Conservation (phyloP, 1,140 invertebrate species). For the Microplitis mediator region DNA sequence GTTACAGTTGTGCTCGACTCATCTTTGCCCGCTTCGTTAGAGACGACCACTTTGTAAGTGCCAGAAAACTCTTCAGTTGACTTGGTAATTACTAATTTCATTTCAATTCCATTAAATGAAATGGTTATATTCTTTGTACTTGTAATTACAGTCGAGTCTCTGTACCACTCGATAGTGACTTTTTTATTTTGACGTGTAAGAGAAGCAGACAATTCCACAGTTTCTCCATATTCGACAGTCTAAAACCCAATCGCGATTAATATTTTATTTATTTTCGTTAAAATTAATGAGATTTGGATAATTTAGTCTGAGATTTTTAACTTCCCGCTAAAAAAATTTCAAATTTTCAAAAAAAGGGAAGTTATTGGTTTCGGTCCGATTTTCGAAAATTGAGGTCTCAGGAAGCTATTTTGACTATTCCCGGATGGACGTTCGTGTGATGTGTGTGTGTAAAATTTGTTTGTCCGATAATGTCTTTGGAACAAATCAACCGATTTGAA, state of each 20-base stretch:
- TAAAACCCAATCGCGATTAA: not conserved
- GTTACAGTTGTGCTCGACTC: conserved; percentile 79
- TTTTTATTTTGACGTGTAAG: conserved; percentile 77
- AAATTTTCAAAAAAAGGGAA: no score
- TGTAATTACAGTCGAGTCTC: conserved; percentile 74
- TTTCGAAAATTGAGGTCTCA: no score
- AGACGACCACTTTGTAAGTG: conserved; percentile 79
- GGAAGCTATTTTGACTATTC: no score
- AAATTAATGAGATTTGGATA: no score
- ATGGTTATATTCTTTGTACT: conserved; percentile 73
- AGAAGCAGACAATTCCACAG: conserved; percentile 77
- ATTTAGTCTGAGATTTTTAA: no score
- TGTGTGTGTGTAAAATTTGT: no score
- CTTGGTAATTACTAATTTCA: conserved; percentile 74
- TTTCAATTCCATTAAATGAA: conserved; percentile 82
- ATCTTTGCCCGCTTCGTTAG: conserved; percentile 82
- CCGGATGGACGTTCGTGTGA: no score
- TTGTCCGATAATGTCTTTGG: no score
- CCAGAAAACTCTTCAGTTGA: conserved; percentile 74
- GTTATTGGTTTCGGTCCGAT: no score
- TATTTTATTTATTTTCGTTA: not conserved
- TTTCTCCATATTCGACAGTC: conserved; percentile 77
- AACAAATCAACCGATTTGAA: no score
- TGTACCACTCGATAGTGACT: conserved; percentile 85
- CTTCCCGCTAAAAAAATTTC: no score